phyloP scores from a whole-genome alignment of 2,888 invertebrate genomes.

The Thereva nobilitata region DNA sequence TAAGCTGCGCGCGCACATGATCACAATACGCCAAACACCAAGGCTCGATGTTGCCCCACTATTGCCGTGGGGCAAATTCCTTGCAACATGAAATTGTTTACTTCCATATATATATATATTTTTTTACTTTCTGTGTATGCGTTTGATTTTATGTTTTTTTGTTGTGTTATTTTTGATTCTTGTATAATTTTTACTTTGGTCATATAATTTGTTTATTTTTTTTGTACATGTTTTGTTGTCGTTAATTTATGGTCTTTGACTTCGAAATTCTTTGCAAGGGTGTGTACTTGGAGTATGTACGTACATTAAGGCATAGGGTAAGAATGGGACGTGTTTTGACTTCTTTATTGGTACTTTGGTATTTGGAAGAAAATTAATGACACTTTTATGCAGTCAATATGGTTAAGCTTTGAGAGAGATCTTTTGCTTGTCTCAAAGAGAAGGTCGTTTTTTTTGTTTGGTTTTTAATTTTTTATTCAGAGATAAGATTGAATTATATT shows the following conservation, averaged over 20 bases:
- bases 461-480: neutral
- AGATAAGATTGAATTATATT: neutral
- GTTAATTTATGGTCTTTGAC: constrained; percentile 21
- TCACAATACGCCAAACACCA: constrained; percentile 13
- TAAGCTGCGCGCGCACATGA: constrained; percentile 8
- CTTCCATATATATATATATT: neutral
- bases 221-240: constrained; percentile 20
- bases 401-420: too few species aligned
- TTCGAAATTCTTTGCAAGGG: constrained; percentile 22
- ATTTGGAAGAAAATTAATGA: too few species aligned
- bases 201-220: constrained; percentile 25
- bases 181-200: constrained; percentile 17
- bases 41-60: constrained; percentile 17
- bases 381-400: too few species aligned
- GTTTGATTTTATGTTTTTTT: constrained; percentile 6
- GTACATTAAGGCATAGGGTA: too few species aligned
- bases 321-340: too few species aligned
- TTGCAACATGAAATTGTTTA: constrained; percentile 26
- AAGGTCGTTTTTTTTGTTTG: constrained; percentile 14
- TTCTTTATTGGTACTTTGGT: too few species aligned
- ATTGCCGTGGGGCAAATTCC: constrained; percentile 20
- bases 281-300: constrained; percentile 15
- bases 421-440: neutral
- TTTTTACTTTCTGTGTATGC: too few species aligned
- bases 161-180: constrained; percentile 6